Conservation (phyloP, 2,888 invertebrate genomes). For the Tolmerus cingulatus region DNA sequence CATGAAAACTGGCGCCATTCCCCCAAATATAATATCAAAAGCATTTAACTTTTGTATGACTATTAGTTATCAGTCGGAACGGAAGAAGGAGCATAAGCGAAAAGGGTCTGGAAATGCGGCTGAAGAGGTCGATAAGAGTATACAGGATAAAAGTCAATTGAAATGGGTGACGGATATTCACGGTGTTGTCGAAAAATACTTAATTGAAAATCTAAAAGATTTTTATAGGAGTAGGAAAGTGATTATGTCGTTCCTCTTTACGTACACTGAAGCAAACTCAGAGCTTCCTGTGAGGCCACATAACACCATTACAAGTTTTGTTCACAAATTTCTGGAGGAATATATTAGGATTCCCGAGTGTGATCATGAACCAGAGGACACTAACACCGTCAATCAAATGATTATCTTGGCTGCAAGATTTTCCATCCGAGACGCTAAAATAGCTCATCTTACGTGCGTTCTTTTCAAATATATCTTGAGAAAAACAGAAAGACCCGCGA, state of each 20-base stretch:
- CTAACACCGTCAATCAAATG: constrained; percentile 60
- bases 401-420: constrained; percentile 58
- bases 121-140: background rate
- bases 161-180: constrained; percentile 57
- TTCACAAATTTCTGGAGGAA: constrained; percentile 57
- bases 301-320: constrained; percentile 53
- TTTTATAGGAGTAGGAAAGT: constrained; percentile 56
- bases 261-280: constrained; percentile 59
- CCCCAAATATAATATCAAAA: constrained; percentile 58
- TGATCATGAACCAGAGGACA: constrained; percentile 55
- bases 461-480: constrained; percentile 53
- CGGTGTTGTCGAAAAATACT: constrained; percentile 52
- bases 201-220: constrained; percentile 53
- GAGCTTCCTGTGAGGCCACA: constrained; percentile 54
- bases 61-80: constrained; percentile 56
- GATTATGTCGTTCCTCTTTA: constrained; percentile 56
- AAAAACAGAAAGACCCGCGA: constrained; percentile 58
- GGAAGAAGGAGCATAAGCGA: background rate
- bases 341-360: constrained; percentile 55
- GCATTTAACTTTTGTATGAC: constrained; percentile 58
- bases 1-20: constrained; percentile 56
- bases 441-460: constrained; percentile 54
- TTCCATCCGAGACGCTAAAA: constrained; percentile 55
- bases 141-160: background rate
- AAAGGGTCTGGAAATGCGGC: constrained; percentile 34